Evolutionary conservation across 1,140 invertebrate genomes (phyloP), one percentile per base, ranked within the genome.

Genomic region (Drosophila miranda): DNA sequence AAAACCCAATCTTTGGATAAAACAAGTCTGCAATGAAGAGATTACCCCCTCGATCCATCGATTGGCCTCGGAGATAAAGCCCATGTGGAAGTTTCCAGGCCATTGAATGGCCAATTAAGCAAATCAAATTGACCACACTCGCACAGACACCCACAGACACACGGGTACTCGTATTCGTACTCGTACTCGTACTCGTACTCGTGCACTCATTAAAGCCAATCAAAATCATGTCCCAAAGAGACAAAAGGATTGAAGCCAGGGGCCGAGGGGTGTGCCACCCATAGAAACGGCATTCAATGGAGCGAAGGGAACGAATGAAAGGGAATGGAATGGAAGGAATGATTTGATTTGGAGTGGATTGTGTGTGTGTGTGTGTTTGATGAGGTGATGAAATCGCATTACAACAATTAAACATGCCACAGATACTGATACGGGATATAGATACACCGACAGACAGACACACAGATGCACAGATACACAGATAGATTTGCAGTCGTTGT

Each of bases 381-480:
- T 73, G 64, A 66, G 60, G 58, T 70, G 80, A 79, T 59, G 53
- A 63, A 83, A 84, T 83, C 75, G 80, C 66, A 83, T 83, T 83
- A 73, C 56, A 72, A 75, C 80, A 79, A 83, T 83, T 79, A 84
- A 79, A 78, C 34, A 51, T 26, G 41, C 44, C 58, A 45, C 62
- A 41, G 41, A 57, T 49, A 52, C 43, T n/a, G 42, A 55, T 23
- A 26, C 50, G 6, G 7, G 28, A 28, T 8, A 28, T 6, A 28
- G 28, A 28, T 30, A 44, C 44, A 38, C 38, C 41, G 4, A 34
- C 5, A 41, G 4, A 16, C 7, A 59, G 16, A 16, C 0, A 16
- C 16, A 16, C 16, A 16, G 16, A 16, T 16, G 16, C n/a, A 51
- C 14, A 34, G 16, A 50, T 26, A 26, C 34, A 51, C 14, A 34